These are phyloP conservation scores for Bradypodion ventrale DNA, from an alignment of 2,797 vertebrate genomes.

Conservation along the genomic window DNA sequence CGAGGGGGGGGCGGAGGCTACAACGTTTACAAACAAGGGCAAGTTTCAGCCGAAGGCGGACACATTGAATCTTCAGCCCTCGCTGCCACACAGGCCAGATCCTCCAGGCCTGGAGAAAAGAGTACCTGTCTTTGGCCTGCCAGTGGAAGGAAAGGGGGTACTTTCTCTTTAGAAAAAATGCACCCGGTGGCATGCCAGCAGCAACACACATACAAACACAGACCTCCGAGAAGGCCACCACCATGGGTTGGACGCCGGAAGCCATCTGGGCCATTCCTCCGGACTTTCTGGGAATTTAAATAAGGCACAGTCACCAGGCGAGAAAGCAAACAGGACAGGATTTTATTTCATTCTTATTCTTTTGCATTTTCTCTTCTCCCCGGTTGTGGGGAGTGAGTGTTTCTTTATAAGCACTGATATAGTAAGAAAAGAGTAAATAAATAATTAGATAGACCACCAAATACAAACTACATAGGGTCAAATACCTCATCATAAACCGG, in stretches of 20 bases:
- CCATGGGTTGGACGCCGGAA: not conserved
- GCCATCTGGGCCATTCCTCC: constrained; percentile 19
- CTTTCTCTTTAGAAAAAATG: not conserved
- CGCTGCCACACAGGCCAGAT: not conserved
- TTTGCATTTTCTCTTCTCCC: too few relatives aligned
- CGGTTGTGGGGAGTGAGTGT: not conserved
- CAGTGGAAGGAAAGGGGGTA: not conserved
- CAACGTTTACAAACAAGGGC: constrained; percentile 2
- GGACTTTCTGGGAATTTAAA: constrained; percentile 39
- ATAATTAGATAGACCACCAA: not conserved
- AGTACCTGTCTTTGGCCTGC: constrained; percentile 27
- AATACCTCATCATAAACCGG: not conserved
- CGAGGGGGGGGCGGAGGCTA: not conserved
- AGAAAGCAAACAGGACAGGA: not conserved
- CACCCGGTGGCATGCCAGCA: not conserved
- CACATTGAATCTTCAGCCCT: constrained; percentile 21
- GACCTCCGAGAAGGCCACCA: too few relatives aligned
- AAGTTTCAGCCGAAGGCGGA: constrained; percentile 40
- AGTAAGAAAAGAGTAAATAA: not conserved
- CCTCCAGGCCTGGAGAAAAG: constrained; percentile 44
- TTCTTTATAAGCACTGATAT: not conserved
- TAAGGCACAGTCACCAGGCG: not conserved
- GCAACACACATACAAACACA: not conserved
- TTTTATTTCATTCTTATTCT: too few relatives aligned
- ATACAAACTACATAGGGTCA: not conserved